phyloP scores from a whole-genome alignment of 2,113 vertebrate genomes.

The Gavialis gangeticus region DNA sequence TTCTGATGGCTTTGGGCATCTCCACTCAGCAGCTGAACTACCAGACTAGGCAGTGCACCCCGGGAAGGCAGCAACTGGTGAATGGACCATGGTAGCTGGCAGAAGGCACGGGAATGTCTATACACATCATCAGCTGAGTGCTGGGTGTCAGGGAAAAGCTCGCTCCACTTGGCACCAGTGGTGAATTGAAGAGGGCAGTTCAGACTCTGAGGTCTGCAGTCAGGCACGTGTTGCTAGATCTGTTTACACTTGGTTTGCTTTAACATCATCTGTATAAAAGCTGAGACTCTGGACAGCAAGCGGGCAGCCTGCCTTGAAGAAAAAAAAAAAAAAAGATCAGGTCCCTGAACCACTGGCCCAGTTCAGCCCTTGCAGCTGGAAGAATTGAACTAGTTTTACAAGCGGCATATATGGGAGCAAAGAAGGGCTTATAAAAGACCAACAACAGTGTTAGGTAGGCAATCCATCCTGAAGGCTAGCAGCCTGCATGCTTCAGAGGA shows the following conservation, averaged over 20 bases:
- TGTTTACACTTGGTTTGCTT: not conserved
- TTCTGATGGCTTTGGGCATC: too few species aligned
- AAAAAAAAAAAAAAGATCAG: not conserved
- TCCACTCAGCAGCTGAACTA: too few species aligned
- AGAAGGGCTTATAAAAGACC: not conserved
- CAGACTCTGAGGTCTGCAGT: not conserved
- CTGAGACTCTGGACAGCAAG: not conserved
- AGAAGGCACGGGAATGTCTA: not conserved
- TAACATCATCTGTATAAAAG: not conserved
- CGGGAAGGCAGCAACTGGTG: too few species aligned
- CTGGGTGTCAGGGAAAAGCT: accelerated
- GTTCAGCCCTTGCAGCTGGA: not conserved
- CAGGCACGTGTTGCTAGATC: accelerated
- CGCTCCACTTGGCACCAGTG: not conserved
- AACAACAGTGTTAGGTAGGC: too few species aligned
- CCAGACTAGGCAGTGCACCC: too few species aligned
- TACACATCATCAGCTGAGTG: accelerated
- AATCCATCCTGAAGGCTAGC: not conserved
- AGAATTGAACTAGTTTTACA: accelerated
- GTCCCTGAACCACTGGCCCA: not conserved
- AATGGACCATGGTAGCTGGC: accelerated
- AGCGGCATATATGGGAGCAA: not conserved
- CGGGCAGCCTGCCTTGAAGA: not conserved
- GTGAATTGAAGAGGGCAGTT: not conserved
- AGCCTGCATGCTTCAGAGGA: not conserved